Conservation (phyloP, 2,797 vertebrate genomes). For the Spheniscus humboldti region DNA sequence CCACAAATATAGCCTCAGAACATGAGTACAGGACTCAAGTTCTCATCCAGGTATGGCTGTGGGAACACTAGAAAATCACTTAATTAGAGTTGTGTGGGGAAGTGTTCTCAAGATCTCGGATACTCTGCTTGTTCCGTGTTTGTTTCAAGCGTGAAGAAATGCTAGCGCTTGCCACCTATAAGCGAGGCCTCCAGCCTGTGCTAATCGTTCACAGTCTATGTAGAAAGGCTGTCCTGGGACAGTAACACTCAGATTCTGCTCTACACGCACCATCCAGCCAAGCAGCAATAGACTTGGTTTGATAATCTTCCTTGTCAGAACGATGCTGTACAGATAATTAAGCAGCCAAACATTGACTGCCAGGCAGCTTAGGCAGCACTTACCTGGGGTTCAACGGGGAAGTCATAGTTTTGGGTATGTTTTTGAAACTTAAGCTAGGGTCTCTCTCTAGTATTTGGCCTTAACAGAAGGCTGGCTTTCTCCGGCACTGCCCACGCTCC, state of each 20-base stretch:
- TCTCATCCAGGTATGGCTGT: not conserved
- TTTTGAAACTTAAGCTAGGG: not conserved
- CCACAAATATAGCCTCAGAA: not conserved
- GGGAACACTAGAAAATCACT: not conserved
- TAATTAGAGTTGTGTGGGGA: not conserved
- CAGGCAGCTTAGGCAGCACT: not conserved
- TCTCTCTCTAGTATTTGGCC: not conserved
- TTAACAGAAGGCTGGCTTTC: not conserved
- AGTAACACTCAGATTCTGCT: not conserved
- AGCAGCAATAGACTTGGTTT: not conserved
- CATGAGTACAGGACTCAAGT: not conserved
- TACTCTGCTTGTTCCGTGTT: not conserved
- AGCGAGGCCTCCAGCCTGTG: accelerated
- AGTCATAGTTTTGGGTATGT: not conserved
- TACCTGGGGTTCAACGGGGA: not conserved
- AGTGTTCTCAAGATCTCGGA: not conserved
- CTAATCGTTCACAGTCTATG: accelerated
- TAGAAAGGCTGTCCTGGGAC: not conserved
- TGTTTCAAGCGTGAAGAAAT: not conserved
- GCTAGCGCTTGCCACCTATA: accelerated
- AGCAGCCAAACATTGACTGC: not conserved
- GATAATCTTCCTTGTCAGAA: not conserved
- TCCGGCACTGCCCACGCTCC: not conserved
- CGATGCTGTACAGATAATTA: not conserved
- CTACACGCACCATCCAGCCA: not conserved